A percentile compares a stretch with the other conserved stretches of the same genome.
These are phyloP conservation scores for Dendrocopos noguchii DNA, from an alignment of 2,113 vertebrate genomes.

Conservation along the genomic window DNA sequence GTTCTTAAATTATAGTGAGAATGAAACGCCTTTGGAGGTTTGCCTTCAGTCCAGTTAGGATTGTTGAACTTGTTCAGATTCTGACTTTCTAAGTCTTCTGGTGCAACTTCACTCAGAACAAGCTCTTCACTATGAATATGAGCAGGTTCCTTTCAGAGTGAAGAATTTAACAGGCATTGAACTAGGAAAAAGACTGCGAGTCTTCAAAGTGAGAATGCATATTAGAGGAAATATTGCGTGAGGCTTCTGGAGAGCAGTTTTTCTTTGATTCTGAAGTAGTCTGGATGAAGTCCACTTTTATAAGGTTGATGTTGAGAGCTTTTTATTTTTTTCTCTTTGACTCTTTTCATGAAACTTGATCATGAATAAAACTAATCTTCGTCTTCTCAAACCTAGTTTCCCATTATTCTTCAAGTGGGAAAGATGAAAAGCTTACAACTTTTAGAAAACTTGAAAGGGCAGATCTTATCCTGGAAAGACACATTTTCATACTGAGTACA, in stretches of 20 bases:
- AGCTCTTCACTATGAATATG: rapidly evolving
- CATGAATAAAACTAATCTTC: not conserved
- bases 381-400: not conserved
- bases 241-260: not conserved
- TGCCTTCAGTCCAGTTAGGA: not conserved
- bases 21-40: not conserved
- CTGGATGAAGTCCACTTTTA: not conserved
- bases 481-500: not conserved
- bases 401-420: slow-evolving; percentile 6
- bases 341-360: not conserved
- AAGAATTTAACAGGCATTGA: not conserved
- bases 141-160: not conserved
- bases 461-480: not conserved
- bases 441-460: not conserved
- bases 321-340: not conserved
- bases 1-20: slow-evolving; percentile 2
- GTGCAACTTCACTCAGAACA: not conserved
- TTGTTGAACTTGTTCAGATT: not conserved
- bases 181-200: not conserved
- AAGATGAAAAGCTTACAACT: not conserved
- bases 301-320: not conserved
- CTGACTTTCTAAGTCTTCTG: not conserved
- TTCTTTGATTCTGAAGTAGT: slow-evolving; percentile 4
- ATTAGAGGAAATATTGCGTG: not conserved
- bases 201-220: not conserved